Evolutionary conservation across 2,113 vertebrate species (phyloP).

Genomic region (Onychostoma macrolepis): DNA sequence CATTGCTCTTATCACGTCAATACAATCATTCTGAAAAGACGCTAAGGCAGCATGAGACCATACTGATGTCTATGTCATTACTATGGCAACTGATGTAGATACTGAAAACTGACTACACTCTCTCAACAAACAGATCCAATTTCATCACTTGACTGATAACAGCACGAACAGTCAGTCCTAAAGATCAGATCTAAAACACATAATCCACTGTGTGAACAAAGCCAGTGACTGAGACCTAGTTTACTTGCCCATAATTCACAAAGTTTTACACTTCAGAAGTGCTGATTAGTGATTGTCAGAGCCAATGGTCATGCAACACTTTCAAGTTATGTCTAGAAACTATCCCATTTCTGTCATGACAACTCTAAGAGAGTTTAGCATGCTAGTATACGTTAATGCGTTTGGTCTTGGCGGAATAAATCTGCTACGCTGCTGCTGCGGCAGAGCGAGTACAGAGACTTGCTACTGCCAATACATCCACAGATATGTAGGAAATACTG

Average conservation of each 20-base stretch:
- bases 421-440: too few relatives aligned
- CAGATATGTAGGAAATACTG: too few relatives aligned
- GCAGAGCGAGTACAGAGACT: too few relatives aligned
- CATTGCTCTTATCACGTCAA: background rate
- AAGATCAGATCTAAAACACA: background rate
- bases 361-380: too few relatives aligned
- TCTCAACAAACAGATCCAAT: background rate
- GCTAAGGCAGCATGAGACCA: background rate
- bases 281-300: background rate
- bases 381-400: too few relatives aligned
- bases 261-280: background rate
- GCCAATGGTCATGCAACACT: background rate
- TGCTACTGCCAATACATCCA: too few relatives aligned
- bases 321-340: background rate
- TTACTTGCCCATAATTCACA: background rate
- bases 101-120: background rate
- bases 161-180: background rate
- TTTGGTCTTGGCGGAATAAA: too few relatives aligned
- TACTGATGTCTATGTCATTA: constrained; percentile 5
- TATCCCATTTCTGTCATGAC: background rate
- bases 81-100: background rate
- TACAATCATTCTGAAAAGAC: background rate
- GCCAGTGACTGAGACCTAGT: background rate
- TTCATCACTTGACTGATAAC: constrained; percentile 13
- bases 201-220: background rate